These are phyloP conservation scores for Acleris literana DNA, from an alignment of 2,888 invertebrate species.

Conservation along the genomic window DNA sequence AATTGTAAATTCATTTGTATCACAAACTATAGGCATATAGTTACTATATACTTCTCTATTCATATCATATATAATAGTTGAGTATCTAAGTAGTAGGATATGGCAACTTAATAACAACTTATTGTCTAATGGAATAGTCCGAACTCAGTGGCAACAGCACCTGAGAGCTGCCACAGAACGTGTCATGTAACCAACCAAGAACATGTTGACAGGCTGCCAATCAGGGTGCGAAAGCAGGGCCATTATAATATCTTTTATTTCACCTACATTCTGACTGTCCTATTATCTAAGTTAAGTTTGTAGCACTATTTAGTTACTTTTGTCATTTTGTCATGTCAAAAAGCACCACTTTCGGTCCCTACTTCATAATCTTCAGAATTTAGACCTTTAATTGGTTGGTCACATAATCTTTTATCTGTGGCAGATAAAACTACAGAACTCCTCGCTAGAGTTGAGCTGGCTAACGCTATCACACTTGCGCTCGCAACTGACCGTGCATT, in stretches of 20 bases:
- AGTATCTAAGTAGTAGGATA: constrained; percentile 82
- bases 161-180: constrained; percentile 20
- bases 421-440: constrained; percentile 17
- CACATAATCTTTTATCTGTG: constrained; percentile 21
- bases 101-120: constrained; percentile 82
- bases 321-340: no score
- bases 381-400: constrained; percentile 28
- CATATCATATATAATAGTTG: constrained; percentile 74
- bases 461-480: neutral
- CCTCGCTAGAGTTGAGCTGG: neutral
- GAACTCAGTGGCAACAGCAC: constrained; percentile 47
- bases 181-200: constrained; percentile 29
- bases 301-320: no score
- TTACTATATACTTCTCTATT: constrained; percentile 72
- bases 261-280: neutral
- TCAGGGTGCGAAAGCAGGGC: no score
- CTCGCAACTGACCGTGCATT: no score
- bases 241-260: no score
- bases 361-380: no score
- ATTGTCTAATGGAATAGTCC: constrained; percentile 81
- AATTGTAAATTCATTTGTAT: constrained; percentile 81
- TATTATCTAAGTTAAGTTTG: no score
- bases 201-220: neutral
- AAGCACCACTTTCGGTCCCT: no score
- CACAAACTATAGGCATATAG: constrained; percentile 80